These are phyloP conservation scores for Poeciliopsis gracilis DNA, from an alignment of 2,797 vertebrate genomes.

Conservation along the genomic window DNA sequence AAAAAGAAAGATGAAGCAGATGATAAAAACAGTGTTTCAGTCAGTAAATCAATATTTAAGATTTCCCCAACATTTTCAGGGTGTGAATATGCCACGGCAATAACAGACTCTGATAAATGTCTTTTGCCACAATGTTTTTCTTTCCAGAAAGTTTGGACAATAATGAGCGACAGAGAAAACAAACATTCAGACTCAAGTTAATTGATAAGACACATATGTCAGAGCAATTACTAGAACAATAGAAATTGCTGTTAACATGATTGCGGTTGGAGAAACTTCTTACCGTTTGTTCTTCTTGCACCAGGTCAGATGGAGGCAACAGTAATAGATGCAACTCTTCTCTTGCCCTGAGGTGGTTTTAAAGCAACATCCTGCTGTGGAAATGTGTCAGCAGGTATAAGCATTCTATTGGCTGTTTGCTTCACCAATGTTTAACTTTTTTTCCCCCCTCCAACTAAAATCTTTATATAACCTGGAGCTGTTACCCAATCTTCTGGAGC, in stretches of 20 bases:
- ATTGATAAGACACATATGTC: neutral
- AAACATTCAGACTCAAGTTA: neutral
- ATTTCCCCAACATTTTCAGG: neutral
- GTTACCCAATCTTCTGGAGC: conserved; percentile 6
- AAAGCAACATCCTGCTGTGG: conserved; percentile 76
- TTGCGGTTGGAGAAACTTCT: neutral
- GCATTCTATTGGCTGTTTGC: conserved; percentile 84
- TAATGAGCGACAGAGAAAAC: neutral
- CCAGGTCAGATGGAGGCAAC: neutral
- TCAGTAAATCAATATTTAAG: neutral
- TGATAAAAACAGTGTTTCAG: too few species aligned
- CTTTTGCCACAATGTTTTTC: neutral
- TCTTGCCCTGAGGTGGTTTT: conserved; percentile 43
- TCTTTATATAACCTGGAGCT: neutral
- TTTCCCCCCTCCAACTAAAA: neutral
- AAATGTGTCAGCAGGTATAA: conserved; percentile 79
- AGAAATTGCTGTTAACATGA: neutral
- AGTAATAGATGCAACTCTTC: neutral
- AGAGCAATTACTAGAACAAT: too few species aligned
- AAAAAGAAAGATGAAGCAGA: neutral
- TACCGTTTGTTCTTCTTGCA: neutral
- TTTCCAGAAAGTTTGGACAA: too few species aligned
- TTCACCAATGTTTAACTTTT: conserved; percentile 82
- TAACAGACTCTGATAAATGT: neutral
- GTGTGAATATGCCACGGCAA: neutral